Conservation (phyloP, 2,113 vertebrate species). For the Cyprinodon variegatus region DNA sequence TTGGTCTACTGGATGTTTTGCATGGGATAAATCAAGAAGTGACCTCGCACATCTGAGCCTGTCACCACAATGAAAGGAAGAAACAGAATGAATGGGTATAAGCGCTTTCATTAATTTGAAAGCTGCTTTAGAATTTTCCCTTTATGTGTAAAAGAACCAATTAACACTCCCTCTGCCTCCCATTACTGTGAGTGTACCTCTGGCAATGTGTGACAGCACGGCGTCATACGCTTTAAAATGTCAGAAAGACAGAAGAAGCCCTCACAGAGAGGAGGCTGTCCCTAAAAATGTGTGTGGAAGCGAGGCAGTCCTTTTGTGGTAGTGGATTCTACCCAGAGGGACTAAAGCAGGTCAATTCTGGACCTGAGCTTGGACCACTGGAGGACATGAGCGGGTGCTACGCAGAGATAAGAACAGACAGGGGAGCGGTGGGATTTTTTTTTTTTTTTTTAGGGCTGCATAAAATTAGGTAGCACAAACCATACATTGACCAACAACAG, state of each 20-base stretch:
- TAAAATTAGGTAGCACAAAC: constrained; percentile 48
- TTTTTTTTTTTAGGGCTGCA: constrained; percentile 14
- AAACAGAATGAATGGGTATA: not conserved
- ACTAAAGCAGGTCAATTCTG: constrained; percentile 41
- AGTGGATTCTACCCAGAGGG: constrained; percentile 1
- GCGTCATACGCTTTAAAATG: constrained; percentile 5
- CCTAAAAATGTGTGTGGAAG: constrained; percentile 17
- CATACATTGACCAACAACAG: constrained; percentile 49
- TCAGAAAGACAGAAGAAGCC: constrained; percentile 2
- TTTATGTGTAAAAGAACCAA: constrained; percentile 4
- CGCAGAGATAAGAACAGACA: constrained; percentile 54
- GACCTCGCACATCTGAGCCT: not conserved
- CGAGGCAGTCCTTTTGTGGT: not conserved
- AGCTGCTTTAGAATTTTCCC: constrained; percentile 5
- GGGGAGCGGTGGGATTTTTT: constrained; percentile 3
- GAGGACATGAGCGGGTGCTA: constrained; percentile 58
- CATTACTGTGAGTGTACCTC: constrained; percentile 2
- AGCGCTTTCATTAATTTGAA: constrained; percentile 5
- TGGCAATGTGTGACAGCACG: not conserved
- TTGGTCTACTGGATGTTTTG: not conserved
- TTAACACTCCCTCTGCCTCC: constrained; percentile 17
- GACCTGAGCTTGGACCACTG: constrained; percentile 26
- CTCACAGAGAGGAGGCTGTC: constrained; percentile 1
- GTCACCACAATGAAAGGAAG: constrained; percentile 4
- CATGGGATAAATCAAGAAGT: constrained; percentile 3